These are phyloP conservation scores for Eucera pruinosa DNA, from an alignment of 2,888 invertebrate genomes.

Conservation along the genomic window DNA sequence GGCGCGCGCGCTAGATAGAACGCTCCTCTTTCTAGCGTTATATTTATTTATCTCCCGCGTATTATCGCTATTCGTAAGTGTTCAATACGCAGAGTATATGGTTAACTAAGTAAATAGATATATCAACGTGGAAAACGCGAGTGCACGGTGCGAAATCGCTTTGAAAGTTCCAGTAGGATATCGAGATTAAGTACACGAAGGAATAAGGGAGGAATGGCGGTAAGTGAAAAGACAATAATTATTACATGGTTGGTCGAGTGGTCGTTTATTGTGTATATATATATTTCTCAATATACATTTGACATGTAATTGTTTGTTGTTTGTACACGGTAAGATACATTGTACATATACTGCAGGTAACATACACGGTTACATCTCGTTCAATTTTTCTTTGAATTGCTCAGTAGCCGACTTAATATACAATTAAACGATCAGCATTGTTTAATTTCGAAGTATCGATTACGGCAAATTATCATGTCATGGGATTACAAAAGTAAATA, in stretches of 20 bases:
- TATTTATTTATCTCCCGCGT: conserved; percentile 13
- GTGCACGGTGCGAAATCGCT: no score
- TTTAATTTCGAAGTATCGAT: neutral
- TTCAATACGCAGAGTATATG: neutral
- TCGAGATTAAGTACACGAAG: neutral
- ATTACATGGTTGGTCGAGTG: conserved; percentile 55
- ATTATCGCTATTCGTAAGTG: neutral
- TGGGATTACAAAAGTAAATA: conserved; percentile 45
- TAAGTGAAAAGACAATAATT: conserved; percentile 8
- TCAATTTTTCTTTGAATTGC: neutral
- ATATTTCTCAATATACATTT: conserved; percentile 56
- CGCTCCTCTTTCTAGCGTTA: neutral
- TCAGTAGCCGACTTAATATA: conserved; percentile 11
- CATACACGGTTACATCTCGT: conserved; percentile 27
- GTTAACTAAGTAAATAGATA: neutral
- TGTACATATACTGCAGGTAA: conserved; percentile 55
- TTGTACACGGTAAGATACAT: conserved; percentile 60
- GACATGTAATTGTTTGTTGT: conserved; percentile 56
- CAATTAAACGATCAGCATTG: conserved; percentile 17
- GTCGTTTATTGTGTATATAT: conserved; percentile 62
- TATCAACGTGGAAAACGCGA: neutral
- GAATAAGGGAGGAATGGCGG: neutral
- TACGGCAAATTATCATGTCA: conserved; percentile 28
- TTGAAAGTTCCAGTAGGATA: neutral
- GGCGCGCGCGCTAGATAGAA: conserved; percentile 14